Evolutionary conservation across 2,888 invertebrate genomes (phyloP), one percentile per base, ranked within the genome.

Genomic region (Lithosia quadra): DNA sequence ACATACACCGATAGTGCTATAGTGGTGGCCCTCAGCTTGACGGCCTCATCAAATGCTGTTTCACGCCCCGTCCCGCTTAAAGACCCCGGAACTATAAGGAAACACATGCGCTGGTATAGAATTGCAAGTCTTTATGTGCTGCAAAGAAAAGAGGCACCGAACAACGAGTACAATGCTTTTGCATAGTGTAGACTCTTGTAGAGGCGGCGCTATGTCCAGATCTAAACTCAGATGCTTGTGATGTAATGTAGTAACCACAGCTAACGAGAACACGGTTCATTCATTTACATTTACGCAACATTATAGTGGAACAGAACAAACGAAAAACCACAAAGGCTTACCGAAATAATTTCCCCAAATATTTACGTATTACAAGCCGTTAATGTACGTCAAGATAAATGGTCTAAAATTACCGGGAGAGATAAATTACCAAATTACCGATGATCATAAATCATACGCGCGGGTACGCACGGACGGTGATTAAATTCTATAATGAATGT

Each of bases 381-480:
- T 74, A 73, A 76, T 71, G 74, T 68, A 36, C 28, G 68, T 55
- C 55, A 70, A 73, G 72, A 76, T 76, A 72, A 76, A 79, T 79
- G 65, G 65, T 73, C 62, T 63, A 65, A 70, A 80, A 78, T 74
- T 72, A 80, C 72, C 65, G 68, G 2, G 67, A 18, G 61, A 77
- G 72, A 79, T 77, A 70, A 72, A 80, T 80, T 70, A 76, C 65
- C 62, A 62, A 78, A 78, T 68, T 70, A 78, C 71, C 55, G 72
- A 71, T 72, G 76, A 62, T 65, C 73, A 79, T 80, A 81, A 81
- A 80, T 80, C 81, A 80, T 76, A 64, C 49, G 43, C 43, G 67
- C 67, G 21, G 34, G 43, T 15, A 59, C 56, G 9, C 21, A 60
- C 62, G 59, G 63, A 65, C 34, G 67, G 67, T 67, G 57, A 63